Evolutionary conservation across 2,797 vertebrate genomes (phyloP), one percentile per base, ranked within the genome.

Genomic region (Ctenosaura bakeri): DNA sequence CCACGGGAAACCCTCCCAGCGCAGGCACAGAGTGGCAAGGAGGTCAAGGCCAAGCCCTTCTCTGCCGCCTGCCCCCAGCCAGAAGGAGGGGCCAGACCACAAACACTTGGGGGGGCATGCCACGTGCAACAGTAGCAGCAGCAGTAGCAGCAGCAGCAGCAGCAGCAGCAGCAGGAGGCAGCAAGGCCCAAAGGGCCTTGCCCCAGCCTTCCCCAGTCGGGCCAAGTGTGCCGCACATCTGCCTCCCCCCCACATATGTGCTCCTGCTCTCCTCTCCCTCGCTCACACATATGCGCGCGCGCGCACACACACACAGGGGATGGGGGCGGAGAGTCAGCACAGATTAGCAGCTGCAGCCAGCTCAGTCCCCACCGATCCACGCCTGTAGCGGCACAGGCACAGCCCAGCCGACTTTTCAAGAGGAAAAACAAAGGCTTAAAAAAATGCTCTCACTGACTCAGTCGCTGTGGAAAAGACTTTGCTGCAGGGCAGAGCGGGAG

Each of bases 401-500:
- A 52, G 94, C 88, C 92, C 90, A n/a, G 92, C 89, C 92, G 42
- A 71, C 93, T 92, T 92, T 92, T 42, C 92, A 87, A 81, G 85
- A 69, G 89, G 18, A 1, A 94, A 94, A 93, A 88, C 94, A 92
- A 92, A 87, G 50, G 32, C 88, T 90, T 35, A 56, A 20, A 88
- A 66, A 6, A 80, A 54, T n/a, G 14, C 42, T 94, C 71, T 78
- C 71, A 62, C 50, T 91, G 93, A 92, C 14, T 91, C 83, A 88
- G 18, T 62, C 81, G 88, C 88, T 83, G 62, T 26, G 94, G 85
- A 91, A 93, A 94, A 35, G 56, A 84, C 89, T 86, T 90, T 88
- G 86, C 90, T 92, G 2, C 46, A 94, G 35, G 89, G 92, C 91
- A 92, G 66, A n/a, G 24, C 1, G 78, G 56, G 50, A 91, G 83